These are phyloP conservation scores for Emydoidea blandingii DNA, from an alignment of 2,797 vertebrate species.

Conservation along the genomic window DNA sequence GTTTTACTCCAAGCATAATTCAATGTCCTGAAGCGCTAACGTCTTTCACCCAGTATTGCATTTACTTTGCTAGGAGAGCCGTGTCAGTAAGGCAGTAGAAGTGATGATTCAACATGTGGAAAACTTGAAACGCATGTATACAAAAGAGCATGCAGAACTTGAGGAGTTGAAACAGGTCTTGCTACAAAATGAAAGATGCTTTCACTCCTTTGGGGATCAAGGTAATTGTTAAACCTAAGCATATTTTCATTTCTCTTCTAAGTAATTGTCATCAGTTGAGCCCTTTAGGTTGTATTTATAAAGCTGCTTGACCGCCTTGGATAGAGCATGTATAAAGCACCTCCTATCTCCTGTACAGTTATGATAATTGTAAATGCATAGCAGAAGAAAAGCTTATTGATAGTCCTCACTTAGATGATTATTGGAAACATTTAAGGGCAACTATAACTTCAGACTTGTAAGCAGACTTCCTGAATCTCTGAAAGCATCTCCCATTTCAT, in stretches of 20 bases:
- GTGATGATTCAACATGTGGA: slow-evolving; percentile 99
- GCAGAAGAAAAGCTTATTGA: neutral
- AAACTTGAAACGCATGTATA: slow-evolving; percentile 94
- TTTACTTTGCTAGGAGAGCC: slow-evolving; percentile 84
- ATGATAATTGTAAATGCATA: neutral
- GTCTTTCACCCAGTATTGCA: neutral
- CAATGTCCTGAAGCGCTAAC: neutral
- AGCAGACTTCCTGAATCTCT: accelerated
- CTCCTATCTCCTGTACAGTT: neutral
- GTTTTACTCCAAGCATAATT: accelerated
- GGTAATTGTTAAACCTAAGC: slow-evolving; percentile 78
- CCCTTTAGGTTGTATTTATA: neutral
- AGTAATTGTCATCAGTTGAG: neutral
- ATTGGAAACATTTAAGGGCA: neutral
- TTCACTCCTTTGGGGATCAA: slow-evolving; percentile 84
- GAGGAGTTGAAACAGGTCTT: slow-evolving; percentile 91
- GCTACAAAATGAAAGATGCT: slow-evolving; percentile 88
- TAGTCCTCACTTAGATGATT: neutral
- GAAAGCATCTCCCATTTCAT: neutral
- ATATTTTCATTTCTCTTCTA: neutral
- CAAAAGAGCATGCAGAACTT: slow-evolving; percentile 94
- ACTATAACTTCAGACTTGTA: neutral
- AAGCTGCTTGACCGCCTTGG: neutral
- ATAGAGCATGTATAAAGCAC: neutral
- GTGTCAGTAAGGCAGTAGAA: slow-evolving; percentile 95